phyloP scores from a whole-genome alignment of 2,888 invertebrate genomes.

The Synergus itoensis region DNA sequence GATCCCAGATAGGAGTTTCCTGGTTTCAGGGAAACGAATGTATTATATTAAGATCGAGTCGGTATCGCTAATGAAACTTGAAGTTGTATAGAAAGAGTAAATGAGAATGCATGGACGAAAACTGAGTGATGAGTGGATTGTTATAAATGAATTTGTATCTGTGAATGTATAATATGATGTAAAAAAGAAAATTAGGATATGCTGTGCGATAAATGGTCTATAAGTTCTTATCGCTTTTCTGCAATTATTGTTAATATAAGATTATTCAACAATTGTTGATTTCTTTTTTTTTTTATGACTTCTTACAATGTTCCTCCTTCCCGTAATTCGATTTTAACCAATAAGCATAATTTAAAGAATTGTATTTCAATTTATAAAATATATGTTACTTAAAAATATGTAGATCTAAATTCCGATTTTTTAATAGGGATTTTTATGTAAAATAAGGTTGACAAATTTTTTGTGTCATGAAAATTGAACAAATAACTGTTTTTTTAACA shows the following conservation, averaged over 20 bases:
- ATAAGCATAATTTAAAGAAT: neutral
- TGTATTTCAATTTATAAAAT: neutral
- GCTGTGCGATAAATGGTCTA: constrained; percentile 33
- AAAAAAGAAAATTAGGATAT: constrained; percentile 28
- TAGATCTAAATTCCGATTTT: neutral
- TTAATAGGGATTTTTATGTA: neutral
- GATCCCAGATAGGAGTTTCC: neutral
- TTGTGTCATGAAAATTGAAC: neutral
- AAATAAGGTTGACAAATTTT: neutral
- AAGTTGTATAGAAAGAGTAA: constrained; percentile 17
- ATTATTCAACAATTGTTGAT: neutral
- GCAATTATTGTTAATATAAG: constrained; percentile 38
- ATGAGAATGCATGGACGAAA: constrained; percentile 20
- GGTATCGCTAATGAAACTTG: constrained; percentile 8
- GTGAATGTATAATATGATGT: constrained; percentile 39
- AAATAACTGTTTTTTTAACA: neutral
- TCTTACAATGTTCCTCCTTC: neutral
- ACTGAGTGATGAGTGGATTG: constrained; percentile 12
- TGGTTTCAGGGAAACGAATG: neutral
- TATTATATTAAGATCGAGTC: constrained; percentile 20
- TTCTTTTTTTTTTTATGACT: constrained; percentile 34
- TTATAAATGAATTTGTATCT: constrained; percentile 25
- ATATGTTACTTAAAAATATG: neutral
- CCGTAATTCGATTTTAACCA: neutral
- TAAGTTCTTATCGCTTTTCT: constrained; percentile 34